phyloP scores from a whole-genome alignment of 2,113 vertebrate species.

The Gymnobelideus leadbeateri region DNA sequence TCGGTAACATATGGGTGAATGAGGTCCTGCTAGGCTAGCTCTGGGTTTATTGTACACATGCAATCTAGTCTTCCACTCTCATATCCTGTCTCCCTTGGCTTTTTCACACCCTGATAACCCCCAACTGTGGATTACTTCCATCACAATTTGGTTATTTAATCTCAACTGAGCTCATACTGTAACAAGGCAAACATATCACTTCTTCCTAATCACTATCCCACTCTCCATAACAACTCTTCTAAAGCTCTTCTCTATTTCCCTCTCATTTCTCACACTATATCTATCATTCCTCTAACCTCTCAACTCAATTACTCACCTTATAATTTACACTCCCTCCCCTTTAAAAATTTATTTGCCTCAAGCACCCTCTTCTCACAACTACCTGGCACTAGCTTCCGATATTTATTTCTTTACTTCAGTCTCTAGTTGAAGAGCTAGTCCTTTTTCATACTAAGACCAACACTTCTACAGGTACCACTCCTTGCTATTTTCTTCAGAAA shows the following conservation, averaged over 20 bases:
- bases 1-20: neutral
- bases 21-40: neutral
- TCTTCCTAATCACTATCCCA: neutral
- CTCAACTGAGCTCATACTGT: neutral
- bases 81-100: neutral
- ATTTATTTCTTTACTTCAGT: neutral
- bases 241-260: neutral
- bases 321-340: neutral
- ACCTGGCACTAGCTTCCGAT: neutral
- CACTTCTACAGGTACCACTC: neutral
- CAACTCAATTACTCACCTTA: neutral
- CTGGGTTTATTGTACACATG: too few species aligned
- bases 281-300: neutral
- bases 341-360: neutral
- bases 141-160: neutral
- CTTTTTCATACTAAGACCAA: neutral
- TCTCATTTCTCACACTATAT: neutral
- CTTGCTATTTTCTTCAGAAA: neutral
- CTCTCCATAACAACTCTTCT: neutral
- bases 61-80: neutral
- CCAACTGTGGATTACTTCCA: neutral
- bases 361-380: neutral
- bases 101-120: neutral
- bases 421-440: neutral
- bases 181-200: neutral